A percentile compares a stretch with the other conserved stretches of the same genome.
Evolutionary conservation across 2,113 vertebrate species (phyloP).

Genomic region (Pimephales promelas): DNA sequence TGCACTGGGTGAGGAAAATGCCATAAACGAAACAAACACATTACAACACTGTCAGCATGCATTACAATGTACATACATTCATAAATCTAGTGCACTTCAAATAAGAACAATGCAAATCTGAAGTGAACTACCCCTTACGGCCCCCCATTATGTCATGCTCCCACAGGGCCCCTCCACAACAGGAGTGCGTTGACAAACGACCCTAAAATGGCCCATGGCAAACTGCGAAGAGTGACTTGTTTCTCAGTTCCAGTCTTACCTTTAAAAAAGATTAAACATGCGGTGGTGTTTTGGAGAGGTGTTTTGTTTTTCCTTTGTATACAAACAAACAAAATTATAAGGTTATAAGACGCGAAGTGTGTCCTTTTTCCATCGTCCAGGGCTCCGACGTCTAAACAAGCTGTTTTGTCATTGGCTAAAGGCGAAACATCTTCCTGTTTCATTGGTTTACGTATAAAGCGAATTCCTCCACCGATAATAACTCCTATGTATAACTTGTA

Average conservation of each 20-base stretch:
- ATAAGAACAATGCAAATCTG: slow-evolving; percentile 41
- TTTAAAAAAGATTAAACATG: neutral
- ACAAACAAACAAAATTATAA: slow-evolving; percentile 55
- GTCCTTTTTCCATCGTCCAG: slow-evolving; percentile 51
- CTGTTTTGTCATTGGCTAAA: slow-evolving; percentile 66
- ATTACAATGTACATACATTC: neutral
- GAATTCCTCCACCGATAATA: neutral
- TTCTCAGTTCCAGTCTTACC: slow-evolving; percentile 58
- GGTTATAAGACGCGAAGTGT: slow-evolving; percentile 23
- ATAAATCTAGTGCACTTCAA: neutral
- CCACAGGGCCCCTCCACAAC: slow-evolving; percentile 67
- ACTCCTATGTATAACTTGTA: neutral
- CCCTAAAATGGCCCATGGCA: slow-evolving; percentile 50
- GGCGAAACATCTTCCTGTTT: neutral
- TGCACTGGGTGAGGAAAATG: neutral
- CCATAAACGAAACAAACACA: neutral
- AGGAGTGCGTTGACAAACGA: slow-evolving; percentile 81
- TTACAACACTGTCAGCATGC: neutral
- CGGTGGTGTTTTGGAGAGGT: neutral
- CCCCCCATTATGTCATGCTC: slow-evolving; percentile 66
- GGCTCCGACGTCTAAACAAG: slow-evolving; percentile 62
- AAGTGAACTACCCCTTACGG: slow-evolving; percentile 62
- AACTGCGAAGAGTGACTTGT: neutral
- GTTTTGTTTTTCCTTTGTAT: neutral
- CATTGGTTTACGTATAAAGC: neutral